These are phyloP conservation scores for Matsumurasca onukii DNA, from an alignment of 1,140 invertebrate genomes.

Conservation along the genomic window DNA sequence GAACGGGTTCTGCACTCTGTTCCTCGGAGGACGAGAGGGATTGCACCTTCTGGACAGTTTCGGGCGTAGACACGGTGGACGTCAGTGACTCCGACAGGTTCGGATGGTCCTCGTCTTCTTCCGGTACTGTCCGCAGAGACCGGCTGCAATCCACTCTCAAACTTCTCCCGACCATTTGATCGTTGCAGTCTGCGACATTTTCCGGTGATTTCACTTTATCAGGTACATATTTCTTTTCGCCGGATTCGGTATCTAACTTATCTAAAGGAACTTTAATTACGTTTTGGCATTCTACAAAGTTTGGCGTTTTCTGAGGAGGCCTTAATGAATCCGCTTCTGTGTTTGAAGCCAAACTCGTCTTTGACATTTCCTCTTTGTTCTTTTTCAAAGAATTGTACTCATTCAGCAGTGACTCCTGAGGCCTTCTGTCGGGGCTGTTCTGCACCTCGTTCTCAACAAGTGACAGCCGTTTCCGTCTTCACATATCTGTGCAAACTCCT, in stretches of 20 bases:
- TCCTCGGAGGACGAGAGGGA: conserved; percentile 43
- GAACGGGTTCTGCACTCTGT: conserved; percentile 20
- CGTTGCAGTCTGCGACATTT: background rate
- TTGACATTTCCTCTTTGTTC: background rate
- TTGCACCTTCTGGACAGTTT: conserved; percentile 47
- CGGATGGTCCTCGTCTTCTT: conserved; percentile 60
- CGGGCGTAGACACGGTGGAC: conserved; percentile 62
- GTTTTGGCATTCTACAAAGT: no score
- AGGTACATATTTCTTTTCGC: background rate
- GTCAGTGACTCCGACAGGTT: conserved; percentile 57
- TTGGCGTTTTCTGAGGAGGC: no score
- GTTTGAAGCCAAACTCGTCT: background rate
- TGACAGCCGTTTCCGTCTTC: conserved; percentile 27
- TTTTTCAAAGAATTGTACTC: conserved; percentile 6
- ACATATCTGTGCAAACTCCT: conserved; percentile 34
- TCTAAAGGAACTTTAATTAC: background rate
- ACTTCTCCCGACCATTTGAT: conserved; percentile 31
- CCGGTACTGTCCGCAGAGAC: conserved; percentile 57
- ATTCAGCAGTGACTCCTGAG: conserved; percentile 17
- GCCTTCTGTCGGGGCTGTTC: background rate
- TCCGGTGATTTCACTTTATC: conserved; percentile 9
- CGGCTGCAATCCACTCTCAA: conserved; percentile 35
- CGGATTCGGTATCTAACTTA: background rate
- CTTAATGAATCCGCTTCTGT: background rate
- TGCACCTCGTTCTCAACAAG: conserved; percentile 43